Base-by-base conservation (phyloP, 1,140 invertebrate genomes). In the Drosophila biarmipes region DNA sequence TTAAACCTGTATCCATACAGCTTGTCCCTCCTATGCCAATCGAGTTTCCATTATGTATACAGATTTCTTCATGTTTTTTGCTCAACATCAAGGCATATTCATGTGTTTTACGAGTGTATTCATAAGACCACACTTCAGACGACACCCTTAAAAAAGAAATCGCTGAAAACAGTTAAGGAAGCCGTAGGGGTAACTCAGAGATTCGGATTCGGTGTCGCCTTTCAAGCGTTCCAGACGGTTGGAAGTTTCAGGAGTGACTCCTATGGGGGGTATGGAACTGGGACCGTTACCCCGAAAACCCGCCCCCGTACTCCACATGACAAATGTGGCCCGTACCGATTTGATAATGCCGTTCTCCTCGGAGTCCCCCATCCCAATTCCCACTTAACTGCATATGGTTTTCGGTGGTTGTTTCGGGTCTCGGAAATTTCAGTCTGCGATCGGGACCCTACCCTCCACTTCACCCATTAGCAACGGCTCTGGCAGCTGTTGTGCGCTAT, bases 321-420 rank as follows among this genome's bases (percentile, higher is more conserved):
- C 40, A 68, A 54, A 54, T 67, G 37, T 40, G 45, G 27, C 34
- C 24, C 38, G n/a, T 55, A 40, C 40, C 21, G 35, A n/a, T 2
- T 68, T 69, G 40, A 68, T 54, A 17, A 40, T 31, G 31, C 29
- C 29, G 24, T 38, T 57, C 48, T 55, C 12, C 61, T 31, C 35
- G 35, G 14, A 31, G 12, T 51, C 52, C 42, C 42, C 49, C 73
- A 19, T 54, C 11, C 40, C 40, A 14, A 43, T 54, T 68, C 38
- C 66, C 62, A 68, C 63, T 69, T 68, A 54, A 58, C 45, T 64
- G 31, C 54, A 54, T 67, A 66, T 42, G 27, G 17, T 29, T 46
- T 37, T 45, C 74, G 61, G 48, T 73, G 61, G 78, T 87, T 62
- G 82, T 64, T 81, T 85, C 59, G 62, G 45, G 68, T 86, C 85